A percentile compares a stretch with the other conserved stretches of the same genome.
These are phyloP conservation scores for Hesperophylax magnus DNA, from an alignment of 1,140 invertebrate genomes.

Conservation along the genomic window DNA sequence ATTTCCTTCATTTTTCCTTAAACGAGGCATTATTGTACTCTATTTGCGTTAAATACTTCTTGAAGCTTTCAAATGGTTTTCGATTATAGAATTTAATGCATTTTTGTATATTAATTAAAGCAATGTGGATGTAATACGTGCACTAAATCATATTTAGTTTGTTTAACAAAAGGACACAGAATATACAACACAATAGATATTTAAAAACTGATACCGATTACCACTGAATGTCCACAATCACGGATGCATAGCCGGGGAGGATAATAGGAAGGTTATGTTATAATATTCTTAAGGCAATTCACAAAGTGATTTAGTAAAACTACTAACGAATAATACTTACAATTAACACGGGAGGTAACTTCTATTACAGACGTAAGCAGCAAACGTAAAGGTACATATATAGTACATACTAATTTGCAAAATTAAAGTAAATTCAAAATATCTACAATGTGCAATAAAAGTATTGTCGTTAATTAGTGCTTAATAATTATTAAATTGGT, in stretches of 20 bases:
- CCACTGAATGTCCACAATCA: constrained; percentile 3
- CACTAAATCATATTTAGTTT: constrained; percentile 4
- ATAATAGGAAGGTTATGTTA: no score
- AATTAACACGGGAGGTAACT: background rate
- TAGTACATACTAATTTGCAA: background rate
- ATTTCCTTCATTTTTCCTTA: no score
- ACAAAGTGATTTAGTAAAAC: background rate
- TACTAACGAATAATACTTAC: background rate
- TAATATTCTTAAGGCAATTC: no score
- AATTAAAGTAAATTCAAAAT: constrained; percentile 16
- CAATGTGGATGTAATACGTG: constrained; percentile 17
- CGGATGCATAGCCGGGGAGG: no score
- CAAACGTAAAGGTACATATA: background rate
- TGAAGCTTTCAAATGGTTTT: constrained; percentile 24
- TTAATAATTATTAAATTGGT: constrained; percentile 38
- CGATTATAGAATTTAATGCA: background rate
- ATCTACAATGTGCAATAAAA: constrained; percentile 34
- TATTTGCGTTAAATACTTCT: background rate
- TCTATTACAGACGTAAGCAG: background rate
- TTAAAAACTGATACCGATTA: constrained; percentile 24
- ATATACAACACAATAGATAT: background rate
- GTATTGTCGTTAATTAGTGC: constrained; percentile 38
- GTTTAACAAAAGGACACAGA: background rate
- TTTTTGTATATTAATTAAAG: constrained; percentile 17
- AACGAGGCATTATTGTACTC: no score